Evolutionary conservation across 1,140 invertebrate species (phyloP), one percentile per base, ranked within the genome.

Genomic region (Drosophila fuyamai): DNA sequence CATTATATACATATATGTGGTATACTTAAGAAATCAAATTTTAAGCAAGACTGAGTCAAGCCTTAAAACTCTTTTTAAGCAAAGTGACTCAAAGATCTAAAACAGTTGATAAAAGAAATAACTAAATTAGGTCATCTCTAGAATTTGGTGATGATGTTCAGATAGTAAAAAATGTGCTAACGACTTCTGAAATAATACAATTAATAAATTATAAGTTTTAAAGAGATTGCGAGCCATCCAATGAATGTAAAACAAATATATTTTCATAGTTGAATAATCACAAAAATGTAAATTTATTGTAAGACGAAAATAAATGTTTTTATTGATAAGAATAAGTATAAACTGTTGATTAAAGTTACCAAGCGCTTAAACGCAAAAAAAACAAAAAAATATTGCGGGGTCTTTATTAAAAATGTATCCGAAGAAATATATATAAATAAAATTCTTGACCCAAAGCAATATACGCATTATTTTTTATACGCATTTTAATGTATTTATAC

Each of bases 11-110:
- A 40, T 10, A 32, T 9, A 16, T 40, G 13, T 29, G 9, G 35
- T 62, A 16, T 59, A 16, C 23, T 14, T 36, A 29, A 27, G 55
- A 27, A 36, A 63, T 60, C 16, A 36, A 27, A 67, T n/a, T 12
- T 41, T 36, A 36, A 68, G 16, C 36, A 13, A 35, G 13, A 35
- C 9, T 44, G 18, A 43, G 27, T 68, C 60, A 68, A 18, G 18
- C 12, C 5, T 32, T 9, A 23, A 44, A 63, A 51, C 18, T 35
- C 36, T 27, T 27, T 16, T 36, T 5, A 0, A n/a, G 0, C 29
- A 35, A 63, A 16, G 16, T 62, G 60, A 59, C 27, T 62, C 13
- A 43, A 27, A 57, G 2, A 44, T 12, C 16, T 8, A 10, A 44
- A 36, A 29, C 2, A 14, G n/a, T 32, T 58, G 10, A 7, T 8